Conservation (phyloP, 2,113 vertebrate genomes). For the Alethe diademata region DNA sequence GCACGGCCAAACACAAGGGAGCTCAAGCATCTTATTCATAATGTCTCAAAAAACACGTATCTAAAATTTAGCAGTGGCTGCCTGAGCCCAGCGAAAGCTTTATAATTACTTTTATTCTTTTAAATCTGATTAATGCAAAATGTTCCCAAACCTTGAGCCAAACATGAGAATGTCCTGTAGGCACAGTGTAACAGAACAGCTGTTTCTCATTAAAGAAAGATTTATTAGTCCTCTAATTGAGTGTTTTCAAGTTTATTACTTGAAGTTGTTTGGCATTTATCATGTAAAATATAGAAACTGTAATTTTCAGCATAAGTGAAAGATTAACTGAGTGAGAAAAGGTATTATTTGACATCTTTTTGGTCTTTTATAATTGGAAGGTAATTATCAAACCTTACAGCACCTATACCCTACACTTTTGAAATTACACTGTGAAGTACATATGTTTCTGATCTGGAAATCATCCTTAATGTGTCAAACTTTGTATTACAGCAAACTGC, state of each 20-base stretch:
- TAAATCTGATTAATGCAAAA: conserved; percentile 33
- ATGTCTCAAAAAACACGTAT: not conserved
- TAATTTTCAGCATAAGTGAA: conserved; percentile 37
- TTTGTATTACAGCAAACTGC: not conserved
- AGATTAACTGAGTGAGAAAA: conserved; percentile 18
- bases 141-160: conserved; percentile 19
- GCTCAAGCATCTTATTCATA: not conserved
- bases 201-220: conserved; percentile 78
- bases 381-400: not conserved
- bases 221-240: conserved; percentile 72
- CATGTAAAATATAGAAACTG: conserved; percentile 29
- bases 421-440: not conserved
- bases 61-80: not conserved
- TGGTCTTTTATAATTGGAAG: not conserved
- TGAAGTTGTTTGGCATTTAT: conserved; percentile 55
- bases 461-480: not conserved
- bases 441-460: conserved; percentile 27
- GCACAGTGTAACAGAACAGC: conserved; percentile 53
- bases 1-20: not conserved
- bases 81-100: not conserved
- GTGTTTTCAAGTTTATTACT: conserved; percentile 70
- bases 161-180: conserved; percentile 38
- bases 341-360: not conserved
- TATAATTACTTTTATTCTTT: conserved; percentile 13
- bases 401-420: not conserved